phyloP scores from a whole-genome alignment of 2,888 invertebrate species.

The Meiosimyza platycephala region DNA sequence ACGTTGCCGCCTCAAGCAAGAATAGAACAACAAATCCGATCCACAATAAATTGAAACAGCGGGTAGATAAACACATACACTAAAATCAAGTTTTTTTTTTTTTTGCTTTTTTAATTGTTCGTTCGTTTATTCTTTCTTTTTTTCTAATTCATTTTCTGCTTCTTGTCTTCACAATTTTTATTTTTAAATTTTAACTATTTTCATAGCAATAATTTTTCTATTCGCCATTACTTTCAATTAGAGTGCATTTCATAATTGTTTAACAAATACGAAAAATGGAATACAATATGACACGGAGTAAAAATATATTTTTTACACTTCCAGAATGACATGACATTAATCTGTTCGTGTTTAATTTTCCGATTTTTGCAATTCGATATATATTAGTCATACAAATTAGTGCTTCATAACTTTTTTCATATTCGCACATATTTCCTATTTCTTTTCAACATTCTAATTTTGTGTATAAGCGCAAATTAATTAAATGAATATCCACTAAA shows the following conservation, averaged over 20 bases:
- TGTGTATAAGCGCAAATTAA: neutral
- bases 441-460: too few species aligned
- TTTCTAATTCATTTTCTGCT: slow-evolving; percentile 10
- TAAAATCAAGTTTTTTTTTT: slow-evolving; percentile 36
- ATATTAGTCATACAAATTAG: neutral
- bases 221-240: slow-evolving; percentile 61
- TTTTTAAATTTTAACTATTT: slow-evolving; percentile 31
- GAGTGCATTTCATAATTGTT: slow-evolving; percentile 64
- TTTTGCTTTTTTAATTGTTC: slow-evolving; percentile 39
- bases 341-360: slow-evolving; percentile 51
- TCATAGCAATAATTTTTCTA: slow-evolving; percentile 38
- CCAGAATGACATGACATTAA: slow-evolving; percentile 64
- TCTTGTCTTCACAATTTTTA: neutral
- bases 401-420: neutral
- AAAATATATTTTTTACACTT: slow-evolving; percentile 39
- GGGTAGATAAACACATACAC: slow-evolving; percentile 9
- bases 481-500: slow-evolving; percentile 33
- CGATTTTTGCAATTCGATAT: slow-evolving; percentile 38
- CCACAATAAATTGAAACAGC: slow-evolving; percentile 26
- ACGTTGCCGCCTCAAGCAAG: slow-evolving; percentile 60
- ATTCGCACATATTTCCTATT: too few species aligned
- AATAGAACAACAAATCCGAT: slow-evolving; percentile 46
- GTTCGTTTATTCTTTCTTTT: slow-evolving; percentile 32
- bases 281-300: slow-evolving; percentile 13
- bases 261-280: slow-evolving; percentile 49